Evolutionary conservation across 2,888 invertebrate genomes (phyloP), one percentile per base, ranked within the genome.

Genomic region (Carcina quercana): DNA sequence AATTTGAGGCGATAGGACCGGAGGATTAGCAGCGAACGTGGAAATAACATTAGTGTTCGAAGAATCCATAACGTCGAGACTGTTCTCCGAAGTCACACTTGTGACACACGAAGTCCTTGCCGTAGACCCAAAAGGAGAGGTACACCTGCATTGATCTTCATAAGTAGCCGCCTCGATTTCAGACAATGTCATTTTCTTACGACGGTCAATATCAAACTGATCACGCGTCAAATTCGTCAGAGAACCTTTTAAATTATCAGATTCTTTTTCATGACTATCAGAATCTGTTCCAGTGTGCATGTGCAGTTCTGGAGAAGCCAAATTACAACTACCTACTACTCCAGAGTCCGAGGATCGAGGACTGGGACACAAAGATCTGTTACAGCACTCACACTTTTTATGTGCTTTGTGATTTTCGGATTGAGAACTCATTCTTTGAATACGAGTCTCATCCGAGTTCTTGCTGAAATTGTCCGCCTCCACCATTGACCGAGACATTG

Each of bases 301-400:
- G 25, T 78, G 73, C n/a, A 88, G 80, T 65, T 91, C 91, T 0
- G 91, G 91, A 1, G 91, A 91, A 3, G 91, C 87, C 38, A 92
- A 80, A 34, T 89, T 89, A 56, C 90, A 92, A 69, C 93, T 93
- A 14, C 94, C 94, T 1, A 93, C 94, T 75, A 95, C 91, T 13
- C 95, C 95, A 0, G 94, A 94, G 63, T 93, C 92, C 10, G 94
- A 94, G 5, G 91, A 92, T 40, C 91, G 82, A 0, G 90, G 90
- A 66, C 91, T 92, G 21, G 87, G 88, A 42, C 88, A 89, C 44
- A 86, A 66, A 0, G 88, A 88, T 46, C 85, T 82, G 47, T 87
- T 86, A 44, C 88, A 88, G 50, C 88, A 88, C 53, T 86, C 87
- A 49, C 88, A 88, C 56, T 79, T 82, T 38, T 54, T 64, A 15